A percentile compares a stretch with the other conserved stretches of the same genome.
Evolutionary conservation across 2,888 invertebrate species (phyloP).

Genomic region (Sphinx pinastri): DNA sequence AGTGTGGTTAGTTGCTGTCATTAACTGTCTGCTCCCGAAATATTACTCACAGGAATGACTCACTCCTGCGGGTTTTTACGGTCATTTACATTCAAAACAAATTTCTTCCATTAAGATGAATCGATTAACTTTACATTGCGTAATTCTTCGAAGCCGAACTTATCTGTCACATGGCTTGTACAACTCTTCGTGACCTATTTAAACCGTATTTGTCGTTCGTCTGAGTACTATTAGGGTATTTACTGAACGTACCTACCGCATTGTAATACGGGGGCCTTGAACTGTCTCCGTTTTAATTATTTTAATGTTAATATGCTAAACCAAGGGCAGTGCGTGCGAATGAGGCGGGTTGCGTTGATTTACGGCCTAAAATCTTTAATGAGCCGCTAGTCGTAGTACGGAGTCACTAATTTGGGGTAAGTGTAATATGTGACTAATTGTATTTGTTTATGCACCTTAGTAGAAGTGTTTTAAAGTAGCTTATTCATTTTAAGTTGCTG

Average conservation of each 20-base stretch:
- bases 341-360: constrained; percentile 10
- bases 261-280: constrained; percentile 29
- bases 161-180: not conserved
- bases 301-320: constrained; percentile 28
- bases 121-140: not conserved
- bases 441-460: not conserved
- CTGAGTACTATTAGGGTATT: not conserved
- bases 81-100: not conserved
- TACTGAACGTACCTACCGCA: constrained; percentile 24
- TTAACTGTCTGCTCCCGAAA: not conserved
- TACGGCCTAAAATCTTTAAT: constrained; percentile 10
- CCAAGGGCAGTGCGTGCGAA: constrained; percentile 33
- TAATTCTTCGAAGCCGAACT: not conserved
- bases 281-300: constrained; percentile 27
- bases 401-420: constrained; percentile 1
- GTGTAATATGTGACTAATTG: not conserved
- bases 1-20: too few relatives aligned
- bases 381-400: not conserved
- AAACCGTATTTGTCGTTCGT: not conserved
- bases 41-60: not conserved
- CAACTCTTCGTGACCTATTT: not conserved
- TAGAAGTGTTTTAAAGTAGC: not conserved
- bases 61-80: not conserved
- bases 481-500: not conserved
- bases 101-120: not conserved